Evolutionary conservation across 2,888 invertebrate species (phyloP), one percentile per base, ranked within the genome.

Genomic region (Cephus spinipes): DNA sequence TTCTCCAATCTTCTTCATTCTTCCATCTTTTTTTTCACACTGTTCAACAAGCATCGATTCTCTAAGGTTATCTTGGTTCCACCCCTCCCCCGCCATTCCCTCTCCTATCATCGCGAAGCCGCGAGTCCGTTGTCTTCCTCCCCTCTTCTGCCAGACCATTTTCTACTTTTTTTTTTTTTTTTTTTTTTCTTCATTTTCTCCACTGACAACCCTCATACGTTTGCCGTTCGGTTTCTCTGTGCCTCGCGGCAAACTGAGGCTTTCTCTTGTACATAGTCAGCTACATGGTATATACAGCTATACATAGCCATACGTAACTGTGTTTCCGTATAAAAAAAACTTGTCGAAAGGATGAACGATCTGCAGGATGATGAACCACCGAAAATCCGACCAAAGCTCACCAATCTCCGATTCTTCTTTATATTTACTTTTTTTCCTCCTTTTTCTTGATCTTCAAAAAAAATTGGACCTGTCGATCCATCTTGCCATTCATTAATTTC

Each of bases 181-280:
- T 30, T 30, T 30, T 30, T 12, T 12, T 0, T 75, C 40, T 73
- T 77, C 69, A 73, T 73, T 77, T 73, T 77, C 69, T 32, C 40
- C 15, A 36, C 75, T 77, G 75, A 77, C 74, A 75, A 74, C 31
- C 34, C 71, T 75, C 77, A 75, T 75, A 75, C 68, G 75, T 77
- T 15, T 35, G 40, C 71, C 71, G 31, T 71, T 71, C 15, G 12
- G 15, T 33, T 31, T 71, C 31, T 33, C 71, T n/a, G n/a, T 71
- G 71, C 15, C 71, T 31, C 69, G 73, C 71, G 68, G 69, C 69
- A 74, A 71, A 69, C 35, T 30, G 76, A 76, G 71, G 32, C 74
- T 36, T 74, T 76, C 40, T 74, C 35, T 55, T 68, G 76, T 74
- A 68, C 11, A 74, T 31, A 31, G 69, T 36, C 30, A 30, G 15